A percentile compares a stretch with the other conserved stretches of the same genome.
phyloP scores from a whole-genome alignment of 2,797 vertebrate species.

The Oreonectes daqikongensis region DNA sequence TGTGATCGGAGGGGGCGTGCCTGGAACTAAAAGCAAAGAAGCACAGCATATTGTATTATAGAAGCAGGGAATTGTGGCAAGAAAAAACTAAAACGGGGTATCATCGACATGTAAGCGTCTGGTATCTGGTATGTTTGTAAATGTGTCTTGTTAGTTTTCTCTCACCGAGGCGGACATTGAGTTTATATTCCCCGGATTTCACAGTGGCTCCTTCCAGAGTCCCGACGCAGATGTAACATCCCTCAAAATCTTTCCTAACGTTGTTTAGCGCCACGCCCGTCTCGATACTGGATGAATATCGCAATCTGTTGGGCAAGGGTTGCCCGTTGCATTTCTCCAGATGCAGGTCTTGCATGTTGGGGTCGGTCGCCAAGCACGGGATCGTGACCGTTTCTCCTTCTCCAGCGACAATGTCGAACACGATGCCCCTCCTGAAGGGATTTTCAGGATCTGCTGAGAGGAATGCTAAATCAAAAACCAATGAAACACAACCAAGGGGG shows the following conservation, averaged over 20 bases:
- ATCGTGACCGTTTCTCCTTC: slow-evolving; percentile 80
- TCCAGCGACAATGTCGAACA: slow-evolving; percentile 74
- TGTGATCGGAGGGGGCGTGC: slow-evolving; percentile 78
- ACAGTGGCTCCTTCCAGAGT: slow-evolving; percentile 66
- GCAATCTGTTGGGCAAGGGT: slow-evolving; percentile 77
- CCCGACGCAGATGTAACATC: slow-evolving; percentile 87
- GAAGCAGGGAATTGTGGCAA: background rate
- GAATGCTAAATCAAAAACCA: slow-evolving; percentile 63
- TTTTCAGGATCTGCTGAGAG: slow-evolving; percentile 83
- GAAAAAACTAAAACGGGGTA: no score
- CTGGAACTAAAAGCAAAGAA: slow-evolving; percentile 78
- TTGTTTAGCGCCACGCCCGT: slow-evolving; percentile 82
- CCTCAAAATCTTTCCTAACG: slow-evolving; percentile 77
- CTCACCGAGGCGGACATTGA: slow-evolving; percentile 88
- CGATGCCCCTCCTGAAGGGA: slow-evolving; percentile 82
- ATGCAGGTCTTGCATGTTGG: slow-evolving; percentile 77
- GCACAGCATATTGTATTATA: background rate
- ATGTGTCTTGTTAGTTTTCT: background rate
- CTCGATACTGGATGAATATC: slow-evolving; percentile 77
- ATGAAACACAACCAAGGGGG: slow-evolving; percentile 57
- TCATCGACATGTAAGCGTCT: background rate
- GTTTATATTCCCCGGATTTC: slow-evolving; percentile 73
- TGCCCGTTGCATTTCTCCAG: slow-evolving; percentile 78
- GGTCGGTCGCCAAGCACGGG: slow-evolving; percentile 88
- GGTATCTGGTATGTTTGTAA: background rate